phyloP scores from a whole-genome alignment of 2,797 vertebrate genomes.

The Gymnothorax javanicus region DNA sequence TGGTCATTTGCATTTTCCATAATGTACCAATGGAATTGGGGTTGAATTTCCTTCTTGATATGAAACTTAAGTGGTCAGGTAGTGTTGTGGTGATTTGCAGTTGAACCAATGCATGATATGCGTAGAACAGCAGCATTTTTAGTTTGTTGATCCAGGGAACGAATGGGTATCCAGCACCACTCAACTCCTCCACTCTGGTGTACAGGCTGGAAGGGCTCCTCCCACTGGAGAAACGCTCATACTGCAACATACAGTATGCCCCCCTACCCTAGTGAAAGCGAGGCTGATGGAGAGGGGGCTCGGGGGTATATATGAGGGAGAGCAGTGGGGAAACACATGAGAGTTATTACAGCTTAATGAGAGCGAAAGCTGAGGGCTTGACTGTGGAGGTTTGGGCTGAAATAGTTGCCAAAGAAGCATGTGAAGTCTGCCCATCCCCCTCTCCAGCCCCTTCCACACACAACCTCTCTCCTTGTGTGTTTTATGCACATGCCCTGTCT shows the following conservation, averaged over 20 bases:
- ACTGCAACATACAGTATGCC: neutral
- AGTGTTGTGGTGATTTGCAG: neutral
- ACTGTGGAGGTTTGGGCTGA: conserved; percentile 2
- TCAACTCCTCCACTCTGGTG: neutral
- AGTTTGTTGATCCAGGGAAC: neutral
- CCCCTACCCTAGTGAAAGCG: no score
- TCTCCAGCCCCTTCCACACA: neutral
- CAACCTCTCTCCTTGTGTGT: neutral
- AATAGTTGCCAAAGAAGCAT: conserved; percentile 30
- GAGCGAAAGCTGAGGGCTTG: neutral
- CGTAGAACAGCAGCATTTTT: neutral
- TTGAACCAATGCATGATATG: neutral
- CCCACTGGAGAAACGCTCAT: neutral
- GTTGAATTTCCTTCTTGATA: neutral
- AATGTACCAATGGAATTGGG: no score
- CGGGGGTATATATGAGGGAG: no score
- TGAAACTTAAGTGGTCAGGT: neutral
- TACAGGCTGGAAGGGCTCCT: neutral
- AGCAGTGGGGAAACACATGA: conserved; percentile 9
- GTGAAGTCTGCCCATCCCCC: neutral
- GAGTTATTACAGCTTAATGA: conserved; percentile 23
- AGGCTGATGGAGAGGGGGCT: neutral
- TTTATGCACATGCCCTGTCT: neutral
- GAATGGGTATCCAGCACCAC: no score
- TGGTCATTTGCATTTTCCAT: no score